Percentiles rank a stretch among this genome's conserved stretches.
Conservation (phyloP, 1,140 invertebrate genomes). For the Lordiphosa clarofinis region DNA sequence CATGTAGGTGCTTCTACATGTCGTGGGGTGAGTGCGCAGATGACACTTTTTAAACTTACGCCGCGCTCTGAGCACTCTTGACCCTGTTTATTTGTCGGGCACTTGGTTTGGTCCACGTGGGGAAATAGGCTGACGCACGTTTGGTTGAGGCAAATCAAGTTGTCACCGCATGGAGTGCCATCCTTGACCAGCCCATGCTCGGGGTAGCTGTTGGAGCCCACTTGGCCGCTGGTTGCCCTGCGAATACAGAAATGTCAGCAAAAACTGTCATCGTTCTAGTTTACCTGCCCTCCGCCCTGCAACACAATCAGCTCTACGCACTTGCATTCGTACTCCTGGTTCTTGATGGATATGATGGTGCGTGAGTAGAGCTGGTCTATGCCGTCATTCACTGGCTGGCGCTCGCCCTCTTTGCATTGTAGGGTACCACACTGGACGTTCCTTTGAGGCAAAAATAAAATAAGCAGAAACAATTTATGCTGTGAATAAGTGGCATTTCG, state of each 20-base stretch:
- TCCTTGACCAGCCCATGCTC: constrained; percentile 90
- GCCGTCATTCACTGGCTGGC: constrained; percentile 87
- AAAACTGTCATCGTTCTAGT: constrained; percentile 1
- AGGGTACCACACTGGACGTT: constrained; percentile 94
- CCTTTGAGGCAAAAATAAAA: constrained; percentile 79
- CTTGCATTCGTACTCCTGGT: constrained; percentile 95
- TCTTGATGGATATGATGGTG: constrained; percentile 92
- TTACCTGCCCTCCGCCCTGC: background rate
- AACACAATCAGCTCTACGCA: constrained; percentile 81
- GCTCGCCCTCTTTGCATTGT: constrained; percentile 92
- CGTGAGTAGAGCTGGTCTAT: constrained; percentile 90
- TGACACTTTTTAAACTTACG: constrained; percentile 83
- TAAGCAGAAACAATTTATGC: background rate
- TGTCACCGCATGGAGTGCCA: constrained; percentile 94
- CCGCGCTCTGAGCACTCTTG: constrained; percentile 96
- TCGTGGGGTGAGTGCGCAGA: constrained; percentile 9
- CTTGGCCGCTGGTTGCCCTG: constrained; percentile 86
- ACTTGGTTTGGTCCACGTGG: constrained; percentile 90
- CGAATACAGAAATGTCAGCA: constrained; percentile 28
- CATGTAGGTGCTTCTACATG: constrained; percentile 5
- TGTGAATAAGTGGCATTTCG: too few relatives aligned
- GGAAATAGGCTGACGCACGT: constrained; percentile 92
- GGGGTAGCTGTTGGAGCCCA: constrained; percentile 84
- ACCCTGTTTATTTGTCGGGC: constrained; percentile 92
- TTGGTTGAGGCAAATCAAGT: constrained; percentile 95